Evolutionary conservation across 2,888 invertebrate genomes (phyloP).

Genomic region (Lutraria lutraria): DNA sequence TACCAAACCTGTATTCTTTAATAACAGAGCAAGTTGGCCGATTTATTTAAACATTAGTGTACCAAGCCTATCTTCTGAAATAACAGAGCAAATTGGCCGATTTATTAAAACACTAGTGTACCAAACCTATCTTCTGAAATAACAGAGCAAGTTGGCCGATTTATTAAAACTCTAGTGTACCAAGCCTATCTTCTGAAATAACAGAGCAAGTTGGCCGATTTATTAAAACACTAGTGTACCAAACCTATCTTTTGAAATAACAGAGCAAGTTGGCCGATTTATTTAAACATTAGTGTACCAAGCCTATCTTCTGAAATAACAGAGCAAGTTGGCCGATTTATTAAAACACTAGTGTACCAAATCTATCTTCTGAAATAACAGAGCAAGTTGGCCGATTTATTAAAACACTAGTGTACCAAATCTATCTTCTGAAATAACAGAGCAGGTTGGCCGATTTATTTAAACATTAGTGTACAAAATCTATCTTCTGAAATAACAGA

Average conservation of each 20-base stretch:
- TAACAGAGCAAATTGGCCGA: neutral
- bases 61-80: neutral
- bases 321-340: neutral
- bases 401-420: neutral
- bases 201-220: neutral
- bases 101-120: neutral
- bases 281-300: neutral
- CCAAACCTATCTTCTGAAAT: neutral
- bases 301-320: neutral
- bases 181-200: neutral
- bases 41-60: neutral
- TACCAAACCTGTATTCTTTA: neutral
- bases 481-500: neutral
- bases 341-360: neutral
- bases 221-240: neutral
- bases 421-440: neutral
- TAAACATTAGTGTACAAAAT: neutral
- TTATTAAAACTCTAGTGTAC: neutral
- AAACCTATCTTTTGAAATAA: neutral
- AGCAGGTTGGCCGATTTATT: neutral
- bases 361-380: neutral
- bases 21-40: neutral
- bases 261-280: neutral
- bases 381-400: neutral
- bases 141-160: neutral